These are phyloP conservation scores for Myrmophylax atrothorax DNA, from an alignment of 2,113 vertebrate genomes.

Conservation along the genomic window DNA sequence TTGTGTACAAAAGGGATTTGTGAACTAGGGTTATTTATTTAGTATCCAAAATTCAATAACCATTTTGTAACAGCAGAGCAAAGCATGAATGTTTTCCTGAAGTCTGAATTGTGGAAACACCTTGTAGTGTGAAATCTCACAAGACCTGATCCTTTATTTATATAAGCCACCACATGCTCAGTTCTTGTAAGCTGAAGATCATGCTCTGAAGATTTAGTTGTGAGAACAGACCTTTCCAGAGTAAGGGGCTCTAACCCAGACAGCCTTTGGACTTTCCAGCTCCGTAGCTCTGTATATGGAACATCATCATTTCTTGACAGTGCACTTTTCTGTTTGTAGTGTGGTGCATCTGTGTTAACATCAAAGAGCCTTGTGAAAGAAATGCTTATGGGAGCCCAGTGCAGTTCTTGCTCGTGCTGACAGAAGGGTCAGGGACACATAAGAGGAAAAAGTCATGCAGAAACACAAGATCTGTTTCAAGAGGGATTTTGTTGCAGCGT, in stretches of 20 bases:
- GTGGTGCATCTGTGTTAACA: neutral
- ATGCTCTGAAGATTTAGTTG: neutral
- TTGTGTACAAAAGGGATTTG: slow-evolving; percentile 13
- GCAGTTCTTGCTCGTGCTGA: neutral
- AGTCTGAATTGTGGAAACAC: neutral
- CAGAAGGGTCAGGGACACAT: neutral
- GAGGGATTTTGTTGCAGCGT: accelerated
- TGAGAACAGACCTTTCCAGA: neutral
- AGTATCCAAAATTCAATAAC: slow-evolving; percentile 1
- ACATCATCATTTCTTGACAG: neutral
- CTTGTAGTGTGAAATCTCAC: neutral
- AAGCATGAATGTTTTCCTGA: neutral
- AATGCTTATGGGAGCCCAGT: neutral
- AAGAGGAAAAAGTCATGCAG: neutral
- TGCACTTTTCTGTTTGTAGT: neutral
- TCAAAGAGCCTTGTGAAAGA: neutral
- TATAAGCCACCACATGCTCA: neutral
- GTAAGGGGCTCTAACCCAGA: neutral
- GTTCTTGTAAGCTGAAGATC: neutral
- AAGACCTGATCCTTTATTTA: neutral
- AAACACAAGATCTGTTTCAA: neutral
- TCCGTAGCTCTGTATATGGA: neutral
- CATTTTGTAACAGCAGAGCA: neutral
- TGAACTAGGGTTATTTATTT: slow-evolving; percentile 12
- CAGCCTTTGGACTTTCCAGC: neutral